A percentile compares a stretch with the other conserved stretches of the same genome.
These are phyloP conservation scores for Drosophila carrolli DNA, from an alignment of 1,140 invertebrate species.

Conservation along the genomic window DNA sequence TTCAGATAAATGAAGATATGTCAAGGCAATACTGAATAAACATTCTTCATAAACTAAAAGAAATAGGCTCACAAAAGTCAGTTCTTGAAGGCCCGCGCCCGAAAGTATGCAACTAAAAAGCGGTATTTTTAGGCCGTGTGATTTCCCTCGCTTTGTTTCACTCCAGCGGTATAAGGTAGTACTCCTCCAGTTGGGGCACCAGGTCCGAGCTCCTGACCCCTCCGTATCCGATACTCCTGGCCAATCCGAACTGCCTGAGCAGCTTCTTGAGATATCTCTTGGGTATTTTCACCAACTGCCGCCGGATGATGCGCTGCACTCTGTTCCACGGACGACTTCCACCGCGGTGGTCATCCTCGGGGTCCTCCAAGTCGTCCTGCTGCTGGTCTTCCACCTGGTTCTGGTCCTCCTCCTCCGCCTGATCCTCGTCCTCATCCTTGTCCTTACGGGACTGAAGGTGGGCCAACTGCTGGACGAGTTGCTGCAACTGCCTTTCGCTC, in stretches of 20 bases:
- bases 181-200: constrained; percentile 19
- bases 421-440: not conserved
- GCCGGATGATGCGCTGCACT: constrained; percentile 64
- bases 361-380: not conserved
- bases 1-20: too few species aligned
- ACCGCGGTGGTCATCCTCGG: constrained; percentile 55
- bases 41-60: too few species aligned
- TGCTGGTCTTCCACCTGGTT: too few species aligned
- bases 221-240: constrained; percentile 23
- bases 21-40: too few species aligned
- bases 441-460: not conserved
- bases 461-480: constrained; percentile 46
- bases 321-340: constrained; percentile 64
- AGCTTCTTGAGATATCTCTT: constrained; percentile 62
- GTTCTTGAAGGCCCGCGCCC: not conserved
- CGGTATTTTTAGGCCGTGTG: not conserved
- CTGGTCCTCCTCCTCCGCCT: not conserved
- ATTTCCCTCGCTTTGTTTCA: constrained; percentile 4
- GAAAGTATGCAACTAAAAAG: constrained; percentile 16
- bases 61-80: too few species aligned
- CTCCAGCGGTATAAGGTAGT: constrained; percentile 64
- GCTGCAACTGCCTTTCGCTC: constrained; percentile 46
- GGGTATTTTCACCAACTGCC: constrained; percentile 65
- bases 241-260: constrained; percentile 60
- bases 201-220: not conserved